Base-by-base conservation (phyloP, 2,888 invertebrate species). In the Catocala sponsa region DNA sequence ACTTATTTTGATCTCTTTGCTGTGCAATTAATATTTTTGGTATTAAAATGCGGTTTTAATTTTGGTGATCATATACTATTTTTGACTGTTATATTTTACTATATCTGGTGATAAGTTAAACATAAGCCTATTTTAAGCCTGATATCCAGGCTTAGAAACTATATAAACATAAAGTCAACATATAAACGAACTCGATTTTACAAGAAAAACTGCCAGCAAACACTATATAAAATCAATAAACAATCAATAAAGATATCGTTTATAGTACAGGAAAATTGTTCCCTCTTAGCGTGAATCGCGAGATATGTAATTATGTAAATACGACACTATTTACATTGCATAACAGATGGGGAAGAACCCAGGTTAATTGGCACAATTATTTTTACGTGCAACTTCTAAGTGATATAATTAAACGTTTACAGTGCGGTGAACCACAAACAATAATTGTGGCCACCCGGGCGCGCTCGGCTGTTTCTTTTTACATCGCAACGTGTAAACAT, bases 231-330 rank as follows among this genome's bases (percentile, higher is more conserved):
- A 9, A 46, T 4, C 46, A 2, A 15, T 46, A 15, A 46, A 15
- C 4, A 15, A 4, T 15, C 7, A 46, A 46, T 46, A 46, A 46
- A 46, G 15, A 6, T 9, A 46, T 25, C 25, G 6, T 15, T 46
- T 10, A 15, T 15, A 46, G 15, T 55, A 56, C 55, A 41, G 57
- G 43, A 61, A 61, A 73, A 57, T 43, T 43, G 0, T 47, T 41
- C 12, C 0, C 42, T 42, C 38, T 44, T 47, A 44, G 43, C 55
- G 51, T 55, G 15, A 7, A 55, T 46, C 47, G 5, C 35, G 13
- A 47, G 11, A n/a, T 49, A n/a, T 25, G 35, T 48, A 59, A 15
- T 51, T 60, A 60, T 42, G 13, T 41, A 50, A 58, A 62, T 9
- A 15, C 7, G 12, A 10, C n/a, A 12, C 25, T 58, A 46, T 52